phyloP scores from a whole-genome alignment of 2,888 invertebrate species.

The Phyto melanocephala region DNA sequence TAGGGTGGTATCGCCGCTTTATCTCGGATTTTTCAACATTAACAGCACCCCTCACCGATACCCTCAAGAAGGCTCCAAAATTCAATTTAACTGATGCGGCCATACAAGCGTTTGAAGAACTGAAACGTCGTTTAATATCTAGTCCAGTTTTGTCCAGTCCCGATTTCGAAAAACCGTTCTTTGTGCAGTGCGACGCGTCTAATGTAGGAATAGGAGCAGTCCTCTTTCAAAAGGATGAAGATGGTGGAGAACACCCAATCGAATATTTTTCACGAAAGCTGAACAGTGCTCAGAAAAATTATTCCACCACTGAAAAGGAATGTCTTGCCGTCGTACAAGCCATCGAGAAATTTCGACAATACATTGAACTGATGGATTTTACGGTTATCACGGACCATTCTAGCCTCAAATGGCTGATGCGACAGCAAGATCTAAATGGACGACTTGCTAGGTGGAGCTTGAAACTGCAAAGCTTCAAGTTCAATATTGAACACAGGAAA shows the following conservation, averaged over 20 bases:
- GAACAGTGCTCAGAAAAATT: not conserved
- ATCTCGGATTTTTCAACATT: conserved; percentile 3
- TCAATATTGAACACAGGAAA: conserved; percentile 64
- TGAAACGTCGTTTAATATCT: not conserved
- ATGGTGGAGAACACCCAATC: conserved; percentile 29
- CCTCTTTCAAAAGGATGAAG: conserved; percentile 22
- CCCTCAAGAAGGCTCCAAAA: not conserved
- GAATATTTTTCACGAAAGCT: conserved; percentile 32
- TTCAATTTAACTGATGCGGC: not conserved
- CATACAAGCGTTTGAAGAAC: not conserved
- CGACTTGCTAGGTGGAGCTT: conserved; percentile 66
- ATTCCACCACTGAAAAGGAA: conserved; percentile 4
- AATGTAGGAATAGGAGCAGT: conserved; percentile 34
- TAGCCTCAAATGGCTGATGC: conserved; percentile 34
- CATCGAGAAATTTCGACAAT: conserved; percentile 41
- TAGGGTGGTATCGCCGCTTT: conserved; percentile 16
- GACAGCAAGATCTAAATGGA: conserved; percentile 24
- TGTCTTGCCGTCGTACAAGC: conserved; percentile 29
- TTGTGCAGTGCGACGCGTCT: conserved; percentile 15
- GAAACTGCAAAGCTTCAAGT: conserved; percentile 66
- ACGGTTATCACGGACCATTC: conserved; percentile 36
- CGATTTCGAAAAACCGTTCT: not conserved
- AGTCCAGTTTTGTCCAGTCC: not conserved
- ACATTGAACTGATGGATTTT: conserved; percentile 51
- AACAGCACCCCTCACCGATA: conserved; percentile 10